phyloP scores from a whole-genome alignment of 2,113 vertebrate species.

The Corythaeola cristata region DNA sequence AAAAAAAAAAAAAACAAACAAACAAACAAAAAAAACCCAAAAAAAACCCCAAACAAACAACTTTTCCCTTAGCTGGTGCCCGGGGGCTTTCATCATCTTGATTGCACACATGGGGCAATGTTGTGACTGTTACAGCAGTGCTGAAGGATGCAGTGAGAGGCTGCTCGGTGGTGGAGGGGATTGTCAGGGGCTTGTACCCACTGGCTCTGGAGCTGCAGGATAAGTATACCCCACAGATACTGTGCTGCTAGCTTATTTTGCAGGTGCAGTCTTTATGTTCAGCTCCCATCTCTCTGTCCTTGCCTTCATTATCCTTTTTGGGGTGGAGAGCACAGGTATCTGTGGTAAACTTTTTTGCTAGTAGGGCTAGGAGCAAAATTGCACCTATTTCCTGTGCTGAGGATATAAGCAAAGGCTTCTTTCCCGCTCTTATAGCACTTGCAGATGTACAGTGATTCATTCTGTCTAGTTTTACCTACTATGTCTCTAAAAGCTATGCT shows the following conservation, averaged over 20 bases:
- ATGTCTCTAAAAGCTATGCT: neutral
- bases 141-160: neutral
- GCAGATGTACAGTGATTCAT: neutral
- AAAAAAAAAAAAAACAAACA: neutral
- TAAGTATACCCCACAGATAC: neutral
- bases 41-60: no score
- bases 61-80: neutral
- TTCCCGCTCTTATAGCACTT: neutral
- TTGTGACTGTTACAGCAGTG: neutral
- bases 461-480: neutral
- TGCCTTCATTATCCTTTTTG: neutral
- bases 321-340: no score
- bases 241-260: neutral
- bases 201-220: neutral
- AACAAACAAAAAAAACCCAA: no score
- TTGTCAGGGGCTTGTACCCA: neutral
- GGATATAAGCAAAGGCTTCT: neutral
- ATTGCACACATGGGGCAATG: accelerated
- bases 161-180: neutral
- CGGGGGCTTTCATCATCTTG: accelerated
- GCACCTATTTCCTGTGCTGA: neutral
- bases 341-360: neutral
- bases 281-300: neutral
- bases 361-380: neutral
- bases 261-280: neutral